phyloP scores from a whole-genome alignment of 2,113 vertebrate species.

The Brienomyrus longianalis region DNA sequence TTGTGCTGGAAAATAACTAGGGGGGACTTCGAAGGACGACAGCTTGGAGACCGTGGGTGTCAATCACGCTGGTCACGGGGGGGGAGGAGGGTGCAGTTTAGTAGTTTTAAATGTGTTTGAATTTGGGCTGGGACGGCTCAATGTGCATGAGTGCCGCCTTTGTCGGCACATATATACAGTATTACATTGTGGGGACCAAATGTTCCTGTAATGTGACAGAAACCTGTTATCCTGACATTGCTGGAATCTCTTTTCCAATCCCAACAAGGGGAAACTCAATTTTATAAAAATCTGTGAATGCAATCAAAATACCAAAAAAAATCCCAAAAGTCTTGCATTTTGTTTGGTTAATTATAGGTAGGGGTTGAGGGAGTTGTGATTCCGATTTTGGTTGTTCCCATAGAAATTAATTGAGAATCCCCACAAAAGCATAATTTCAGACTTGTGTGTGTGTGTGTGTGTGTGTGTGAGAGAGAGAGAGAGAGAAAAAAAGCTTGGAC shows the following conservation, averaged over 20 bases:
- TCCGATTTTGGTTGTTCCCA: neutral
- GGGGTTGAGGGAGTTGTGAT: neutral
- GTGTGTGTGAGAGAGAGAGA: neutral
- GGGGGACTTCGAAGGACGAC: constrained; percentile 5
- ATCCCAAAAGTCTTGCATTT: neutral
- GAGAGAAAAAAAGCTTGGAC: neutral
- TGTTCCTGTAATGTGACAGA: neutral
- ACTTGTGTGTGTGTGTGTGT: neutral
- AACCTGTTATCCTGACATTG: neutral
- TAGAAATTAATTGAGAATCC: neutral
- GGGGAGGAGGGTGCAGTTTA: neutral
- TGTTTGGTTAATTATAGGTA: neutral
- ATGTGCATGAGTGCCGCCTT: neutral
- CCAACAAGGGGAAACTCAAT: neutral
- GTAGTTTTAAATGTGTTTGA: neutral
- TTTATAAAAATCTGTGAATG: neutral
- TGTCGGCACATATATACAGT: neutral
- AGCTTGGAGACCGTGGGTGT: constrained; percentile 21
- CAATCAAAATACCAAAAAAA: neutral
- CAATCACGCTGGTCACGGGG: constrained; percentile 10
- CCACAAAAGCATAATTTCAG: neutral
- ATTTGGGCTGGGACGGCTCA: neutral
- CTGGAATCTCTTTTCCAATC: neutral
- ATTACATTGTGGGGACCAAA: neutral
- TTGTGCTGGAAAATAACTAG: constrained; percentile 9